These are phyloP conservation scores for Mandrillus leucophaeus DNA, from an alignment of 2,113 vertebrate genomes.

Conservation along the genomic window DNA sequence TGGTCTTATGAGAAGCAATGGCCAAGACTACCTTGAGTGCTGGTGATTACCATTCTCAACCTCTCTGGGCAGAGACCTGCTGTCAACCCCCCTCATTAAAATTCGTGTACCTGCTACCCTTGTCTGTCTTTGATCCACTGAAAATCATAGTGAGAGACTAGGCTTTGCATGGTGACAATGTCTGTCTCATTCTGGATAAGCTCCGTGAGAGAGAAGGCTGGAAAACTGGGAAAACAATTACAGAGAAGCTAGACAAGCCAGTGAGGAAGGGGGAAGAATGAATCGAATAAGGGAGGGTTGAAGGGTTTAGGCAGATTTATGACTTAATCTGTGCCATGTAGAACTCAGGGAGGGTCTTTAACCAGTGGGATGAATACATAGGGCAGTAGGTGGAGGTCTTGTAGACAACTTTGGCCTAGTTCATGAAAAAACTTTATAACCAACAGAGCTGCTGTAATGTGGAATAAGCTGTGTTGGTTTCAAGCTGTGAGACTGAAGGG, in stretches of 20 bases:
- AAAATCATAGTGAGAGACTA: not conserved
- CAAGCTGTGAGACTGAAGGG: not conserved
- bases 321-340: not conserved
- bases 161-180: not conserved
- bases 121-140: not conserved
- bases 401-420: not conserved
- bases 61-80: not conserved
- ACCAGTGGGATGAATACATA: not conserved
- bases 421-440: not conserved
- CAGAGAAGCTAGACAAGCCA: not conserved
- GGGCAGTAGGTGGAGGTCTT: not conserved
- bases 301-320: not conserved
- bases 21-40: constrained; percentile 21
- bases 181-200: not conserved
- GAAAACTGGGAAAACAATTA: not conserved
- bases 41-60: not conserved
- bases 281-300: not conserved
- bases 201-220: not conserved
- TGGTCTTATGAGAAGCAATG: not conserved
- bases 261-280: not conserved
- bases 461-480: not conserved
- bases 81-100: constrained; percentile 50
- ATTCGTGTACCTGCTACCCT: not conserved
- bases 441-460: not conserved
- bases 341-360: not conserved